Percentiles rank a stretch among this genome's conserved stretches.
Evolutionary conservation across 23 tunicate genomes (phyloP).

Genomic region (Phallusia fumigata): DNA sequence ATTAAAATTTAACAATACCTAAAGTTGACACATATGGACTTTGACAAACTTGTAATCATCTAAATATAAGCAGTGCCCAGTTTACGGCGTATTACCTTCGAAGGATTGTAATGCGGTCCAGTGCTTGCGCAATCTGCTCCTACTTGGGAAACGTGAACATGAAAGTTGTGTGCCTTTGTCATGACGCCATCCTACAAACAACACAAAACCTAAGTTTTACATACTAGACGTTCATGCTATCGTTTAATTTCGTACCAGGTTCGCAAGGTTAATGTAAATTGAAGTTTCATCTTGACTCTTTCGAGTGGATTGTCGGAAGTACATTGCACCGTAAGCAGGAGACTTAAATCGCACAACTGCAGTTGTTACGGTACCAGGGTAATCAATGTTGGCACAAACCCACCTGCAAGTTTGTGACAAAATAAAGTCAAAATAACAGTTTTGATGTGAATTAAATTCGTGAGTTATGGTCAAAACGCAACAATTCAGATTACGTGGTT

Average conservation of each 20-base stretch:
- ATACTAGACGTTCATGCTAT: too few relatives aligned
- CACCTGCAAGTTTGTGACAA: constrained; percentile 15
- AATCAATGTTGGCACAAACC: constrained; percentile 63
- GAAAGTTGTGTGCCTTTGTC: constrained; percentile 64
- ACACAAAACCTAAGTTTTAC: background rate
- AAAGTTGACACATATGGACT: too few relatives aligned
- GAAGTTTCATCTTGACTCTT: constrained; percentile 40
- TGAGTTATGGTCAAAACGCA: too few relatives aligned
- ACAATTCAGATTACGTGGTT: too few relatives aligned
- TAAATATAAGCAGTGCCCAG: too few relatives aligned
- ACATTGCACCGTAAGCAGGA: constrained; percentile 82
- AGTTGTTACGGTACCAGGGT: constrained; percentile 39
- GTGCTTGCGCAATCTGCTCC: constrained; percentile 74
- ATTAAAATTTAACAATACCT: background rate
- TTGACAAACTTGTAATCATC: too few relatives aligned
- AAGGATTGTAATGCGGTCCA: constrained; percentile 80
- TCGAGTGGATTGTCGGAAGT: constrained; percentile 46
- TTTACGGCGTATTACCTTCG: constrained; percentile 33
- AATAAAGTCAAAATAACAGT: too few relatives aligned
- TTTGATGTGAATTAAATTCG: too few relatives aligned
- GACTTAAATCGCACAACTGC: constrained; percentile 50
- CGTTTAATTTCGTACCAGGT: constrained; percentile 29
- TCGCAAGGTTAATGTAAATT: constrained; percentile 62
- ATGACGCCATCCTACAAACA: constrained; percentile 22
- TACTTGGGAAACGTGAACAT: constrained; percentile 64